phyloP scores from a whole-genome alignment of 2,888 invertebrate species.

The Gibbula magus region DNA sequence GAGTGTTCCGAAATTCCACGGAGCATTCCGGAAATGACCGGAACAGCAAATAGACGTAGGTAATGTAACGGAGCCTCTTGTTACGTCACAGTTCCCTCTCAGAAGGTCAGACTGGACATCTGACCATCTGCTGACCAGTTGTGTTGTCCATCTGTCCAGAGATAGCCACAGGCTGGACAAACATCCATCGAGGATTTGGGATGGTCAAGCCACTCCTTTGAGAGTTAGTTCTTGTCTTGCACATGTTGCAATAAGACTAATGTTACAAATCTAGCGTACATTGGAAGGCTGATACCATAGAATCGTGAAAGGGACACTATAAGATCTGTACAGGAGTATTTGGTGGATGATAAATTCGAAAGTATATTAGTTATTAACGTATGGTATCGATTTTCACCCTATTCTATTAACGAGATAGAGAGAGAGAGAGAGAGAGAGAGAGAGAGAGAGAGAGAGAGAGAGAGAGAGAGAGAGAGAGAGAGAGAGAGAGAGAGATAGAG shows the following conservation, averaged over 20 bases:
- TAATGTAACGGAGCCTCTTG: neutral
- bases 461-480: conserved; percentile 22
- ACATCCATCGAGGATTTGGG: neutral
- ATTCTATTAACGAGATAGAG: too few relatives aligned
- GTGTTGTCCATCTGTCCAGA: neutral
- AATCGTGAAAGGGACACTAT: too few relatives aligned
- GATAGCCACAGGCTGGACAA: neutral
- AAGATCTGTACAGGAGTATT: too few relatives aligned
- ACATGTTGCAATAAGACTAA: too few relatives aligned
- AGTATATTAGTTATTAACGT: neutral
- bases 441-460: conserved; percentile 20
- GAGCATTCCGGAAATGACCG: neutral
- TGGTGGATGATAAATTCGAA: too few relatives aligned
- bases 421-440: neutral
- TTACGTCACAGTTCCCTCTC: neutral
- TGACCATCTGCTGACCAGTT: conserved; percentile 12
- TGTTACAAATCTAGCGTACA: too few relatives aligned
- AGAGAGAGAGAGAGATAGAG: too few relatives aligned
- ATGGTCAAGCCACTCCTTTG: too few relatives aligned
- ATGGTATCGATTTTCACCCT: neutral
- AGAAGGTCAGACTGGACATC: neutral
- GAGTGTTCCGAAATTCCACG: neutral
- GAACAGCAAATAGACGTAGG: neutral
- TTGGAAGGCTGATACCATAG: too few relatives aligned
- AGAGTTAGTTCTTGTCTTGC: too few relatives aligned